Conservation (phyloP, 35 echinoderm and acorn worm genomes). For the Ophiothrix spiculata region DNA sequence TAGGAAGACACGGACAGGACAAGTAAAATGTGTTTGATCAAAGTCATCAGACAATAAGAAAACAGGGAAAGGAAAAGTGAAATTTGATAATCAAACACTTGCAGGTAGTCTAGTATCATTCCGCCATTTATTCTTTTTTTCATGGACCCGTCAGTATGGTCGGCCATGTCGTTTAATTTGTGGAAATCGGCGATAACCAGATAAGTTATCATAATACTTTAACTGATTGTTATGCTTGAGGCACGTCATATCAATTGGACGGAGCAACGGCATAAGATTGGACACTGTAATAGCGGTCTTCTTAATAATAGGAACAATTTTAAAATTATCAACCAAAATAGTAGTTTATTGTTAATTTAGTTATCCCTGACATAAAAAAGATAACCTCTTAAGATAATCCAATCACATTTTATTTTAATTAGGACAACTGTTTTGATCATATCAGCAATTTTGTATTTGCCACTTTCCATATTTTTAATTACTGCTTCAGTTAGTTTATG, state of each 20-base stretch:
- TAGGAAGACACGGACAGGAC: too few relatives aligned
- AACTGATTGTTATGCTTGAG: constrained; percentile 37
- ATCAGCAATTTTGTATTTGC: too few relatives aligned
- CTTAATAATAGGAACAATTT: constrained; percentile 23
- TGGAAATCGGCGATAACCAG: background rate
- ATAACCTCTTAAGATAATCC: too few relatives aligned
- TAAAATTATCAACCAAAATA: constrained; percentile 24
- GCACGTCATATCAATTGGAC: constrained; percentile 16
- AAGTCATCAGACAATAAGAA: too few relatives aligned
- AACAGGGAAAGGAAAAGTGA: too few relatives aligned
- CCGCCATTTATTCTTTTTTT: background rate
- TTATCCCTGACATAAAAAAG: background rate
- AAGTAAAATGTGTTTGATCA: too few relatives aligned
- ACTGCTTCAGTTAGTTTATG: too few relatives aligned
- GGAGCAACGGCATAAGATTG: constrained; percentile 32
- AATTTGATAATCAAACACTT: too few relatives aligned
- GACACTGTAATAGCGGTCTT: constrained; percentile 14
- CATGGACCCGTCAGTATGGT: background rate
- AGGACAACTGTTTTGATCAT: too few relatives aligned
- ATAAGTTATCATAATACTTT: constrained; percentile 10
- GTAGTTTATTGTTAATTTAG: background rate
- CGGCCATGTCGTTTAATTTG: background rate
- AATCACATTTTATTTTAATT: too few relatives aligned
- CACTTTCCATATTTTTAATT: too few relatives aligned
- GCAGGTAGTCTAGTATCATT: too few relatives aligned